These are phyloP conservation scores for Stigmatopora argus DNA, from an alignment of 2,113 vertebrate genomes.

Conservation along the genomic window DNA sequence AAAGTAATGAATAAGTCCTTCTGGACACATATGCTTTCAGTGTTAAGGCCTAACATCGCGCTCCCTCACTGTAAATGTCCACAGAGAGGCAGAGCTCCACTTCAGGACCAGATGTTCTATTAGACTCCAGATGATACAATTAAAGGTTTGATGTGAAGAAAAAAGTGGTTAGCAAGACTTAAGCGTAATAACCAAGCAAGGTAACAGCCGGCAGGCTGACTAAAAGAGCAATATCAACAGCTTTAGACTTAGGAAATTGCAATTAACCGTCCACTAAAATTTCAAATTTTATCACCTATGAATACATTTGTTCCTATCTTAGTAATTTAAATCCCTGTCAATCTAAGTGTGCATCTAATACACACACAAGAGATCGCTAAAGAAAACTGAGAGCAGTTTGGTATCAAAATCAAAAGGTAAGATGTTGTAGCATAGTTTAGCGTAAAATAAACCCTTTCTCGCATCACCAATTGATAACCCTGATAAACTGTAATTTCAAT, in stretches of 20 bases:
- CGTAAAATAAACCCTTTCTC: too few relatives aligned
- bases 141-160: constrained; percentile 40
- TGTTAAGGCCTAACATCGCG: constrained; percentile 27
- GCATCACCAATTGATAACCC: too few relatives aligned
- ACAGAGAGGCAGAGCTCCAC: constrained; percentile 45
- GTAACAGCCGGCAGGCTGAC: constrained; percentile 31
- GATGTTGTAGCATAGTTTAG: too few relatives aligned
- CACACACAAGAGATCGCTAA: not conserved
- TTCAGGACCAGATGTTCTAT: constrained; percentile 68
- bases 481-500: too few relatives aligned
- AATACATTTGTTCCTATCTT: constrained; percentile 55
- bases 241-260: not conserved
- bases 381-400: not conserved
- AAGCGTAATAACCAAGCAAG: constrained; percentile 52
- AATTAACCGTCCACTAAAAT: not conserved
- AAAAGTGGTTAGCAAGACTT: constrained; percentile 60
- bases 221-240: constrained; percentile 8
- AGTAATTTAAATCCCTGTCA: constrained; percentile 44
- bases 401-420: not conserved
- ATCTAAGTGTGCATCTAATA: not conserved
- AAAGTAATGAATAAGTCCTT: constrained; percentile 52
- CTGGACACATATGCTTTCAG: constrained; percentile 38
- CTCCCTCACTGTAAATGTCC: constrained; percentile 30
- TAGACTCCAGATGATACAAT: constrained; percentile 58
- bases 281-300: constrained; percentile 30